Base-by-base conservation (phyloP, 2,797 vertebrate genomes). In the Mus minutoides region DNA sequence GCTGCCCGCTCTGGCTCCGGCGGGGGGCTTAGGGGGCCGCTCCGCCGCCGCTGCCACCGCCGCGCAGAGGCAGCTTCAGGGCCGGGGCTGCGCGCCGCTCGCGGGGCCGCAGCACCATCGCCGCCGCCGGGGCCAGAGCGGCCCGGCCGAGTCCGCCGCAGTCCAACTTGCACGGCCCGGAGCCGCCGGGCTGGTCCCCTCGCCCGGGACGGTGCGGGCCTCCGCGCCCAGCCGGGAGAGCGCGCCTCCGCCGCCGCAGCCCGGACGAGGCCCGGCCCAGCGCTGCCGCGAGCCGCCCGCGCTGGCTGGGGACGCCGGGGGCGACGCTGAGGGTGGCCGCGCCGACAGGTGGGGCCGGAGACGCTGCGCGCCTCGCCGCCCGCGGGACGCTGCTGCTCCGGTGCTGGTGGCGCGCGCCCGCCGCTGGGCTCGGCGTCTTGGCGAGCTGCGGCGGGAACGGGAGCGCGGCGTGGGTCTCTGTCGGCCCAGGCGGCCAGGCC, bases 301-400 rank as follows among this genome's bases (percentile, higher is more conserved):
- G 43, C 90, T 7, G 71, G 84, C 82, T 17, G 90, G 90, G 49
- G 89, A 82, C 21, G 75, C 94, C 19, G 67, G 54, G 14, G 80
- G 83, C 49, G 80, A 78, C 26, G 79, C 85, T 62, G 80, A 86
- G 13, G 90, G 90, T 82, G 49, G 88, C 83, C 77, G 95, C 92
- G 95, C 97, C 95, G 89, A 96, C 97, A 96, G 97, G 96, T 96
- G 96, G 95, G 94, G 97, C 92, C 77, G 85, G 87, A 80, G 84
- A 82, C 54, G 88, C 79, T 31, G 94, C 96, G 90, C 95, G 93
- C 95, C 83, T 69, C 19, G 76, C 76, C 62, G 77, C 91, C 93
- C 56, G 95, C 93, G 84, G 94, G 96, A 95, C 79, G 86, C 96
- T 10, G 96, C 90, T 9, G 96, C 93, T 93, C 71, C 29, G 86